Evolutionary conservation across 2,113 vertebrate species (phyloP).

Genomic region (Sylvietta virens): DNA sequence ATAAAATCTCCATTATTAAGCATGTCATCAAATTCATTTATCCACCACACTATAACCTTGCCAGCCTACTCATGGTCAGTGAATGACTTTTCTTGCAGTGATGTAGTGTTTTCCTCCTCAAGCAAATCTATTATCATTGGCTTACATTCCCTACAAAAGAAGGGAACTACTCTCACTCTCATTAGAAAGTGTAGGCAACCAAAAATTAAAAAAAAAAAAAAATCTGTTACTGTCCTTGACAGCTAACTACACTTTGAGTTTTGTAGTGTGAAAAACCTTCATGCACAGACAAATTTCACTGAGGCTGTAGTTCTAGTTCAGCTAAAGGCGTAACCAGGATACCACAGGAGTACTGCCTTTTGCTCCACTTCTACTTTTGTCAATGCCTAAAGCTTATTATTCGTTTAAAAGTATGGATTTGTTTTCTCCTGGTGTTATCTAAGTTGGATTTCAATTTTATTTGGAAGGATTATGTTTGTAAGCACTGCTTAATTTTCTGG

Average conservation of each 20-base stretch:
- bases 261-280: neutral
- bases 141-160: neutral
- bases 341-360: neutral
- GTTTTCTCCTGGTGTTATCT: neutral
- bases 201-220: neutral
- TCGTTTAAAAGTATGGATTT: neutral
- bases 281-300: neutral
- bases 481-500: neutral
- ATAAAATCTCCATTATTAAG: neutral
- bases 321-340: neutral
- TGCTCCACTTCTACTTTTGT: neutral
- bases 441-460: constrained; percentile 3
- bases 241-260: neutral
- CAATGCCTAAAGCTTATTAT: neutral
- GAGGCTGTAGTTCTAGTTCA: neutral
- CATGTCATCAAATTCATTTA: neutral
- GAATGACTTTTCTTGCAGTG: neutral
- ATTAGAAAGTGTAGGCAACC: neutral
- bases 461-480: constrained; percentile 16
- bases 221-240: neutral
- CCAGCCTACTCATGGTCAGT: neutral
- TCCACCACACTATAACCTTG: neutral
- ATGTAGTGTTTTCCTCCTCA: neutral
- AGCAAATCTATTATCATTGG: neutral
- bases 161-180: neutral